phyloP scores from a whole-genome alignment of 2,888 invertebrate genomes.

The Parnassius smintheus region DNA sequence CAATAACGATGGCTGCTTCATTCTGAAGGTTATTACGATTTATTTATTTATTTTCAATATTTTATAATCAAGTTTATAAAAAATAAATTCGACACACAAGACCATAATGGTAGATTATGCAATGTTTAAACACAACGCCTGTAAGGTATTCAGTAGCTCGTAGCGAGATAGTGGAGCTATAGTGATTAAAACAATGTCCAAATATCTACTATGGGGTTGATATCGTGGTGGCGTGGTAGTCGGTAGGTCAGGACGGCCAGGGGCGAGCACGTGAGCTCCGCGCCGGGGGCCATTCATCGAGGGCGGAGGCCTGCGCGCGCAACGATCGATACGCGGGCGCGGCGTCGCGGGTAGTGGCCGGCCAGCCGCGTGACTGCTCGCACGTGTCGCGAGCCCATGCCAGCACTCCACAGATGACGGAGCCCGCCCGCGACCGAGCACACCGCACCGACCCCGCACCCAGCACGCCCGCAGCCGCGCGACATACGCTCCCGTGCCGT shows the following conservation, averaged over 20 bases:
- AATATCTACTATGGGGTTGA: constrained; percentile 6
- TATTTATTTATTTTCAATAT: no score
- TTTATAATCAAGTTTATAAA: no score
- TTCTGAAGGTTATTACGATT: no score
- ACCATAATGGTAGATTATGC: no score
- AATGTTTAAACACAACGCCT: no score
- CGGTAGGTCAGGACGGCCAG: constrained; percentile 35
- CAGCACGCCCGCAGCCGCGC: constrained; percentile 54
- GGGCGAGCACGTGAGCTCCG: constrained; percentile 71
- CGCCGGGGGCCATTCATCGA: constrained; percentile 71
- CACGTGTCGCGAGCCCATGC: constrained; percentile 64
- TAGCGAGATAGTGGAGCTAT: no score
- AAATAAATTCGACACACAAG: no score
- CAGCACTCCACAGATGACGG: constrained; percentile 79
- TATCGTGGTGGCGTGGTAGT: constrained; percentile 40
- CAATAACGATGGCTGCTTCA: no score
- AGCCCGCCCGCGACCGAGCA: constrained; percentile 71
- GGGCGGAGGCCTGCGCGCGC: constrained; percentile 63
- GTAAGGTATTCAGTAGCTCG: no score
- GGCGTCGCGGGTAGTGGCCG: constrained; percentile 64
- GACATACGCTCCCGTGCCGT: constrained; percentile 44
- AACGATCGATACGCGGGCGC: constrained; percentile 65
- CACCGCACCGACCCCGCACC: constrained; percentile 57
- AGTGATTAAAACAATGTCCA: constrained; percentile 9
- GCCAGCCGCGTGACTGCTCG: constrained; percentile 66